phyloP scores from a whole-genome alignment of 2,797 vertebrate species.

The Gadopsis marmoratus region DNA sequence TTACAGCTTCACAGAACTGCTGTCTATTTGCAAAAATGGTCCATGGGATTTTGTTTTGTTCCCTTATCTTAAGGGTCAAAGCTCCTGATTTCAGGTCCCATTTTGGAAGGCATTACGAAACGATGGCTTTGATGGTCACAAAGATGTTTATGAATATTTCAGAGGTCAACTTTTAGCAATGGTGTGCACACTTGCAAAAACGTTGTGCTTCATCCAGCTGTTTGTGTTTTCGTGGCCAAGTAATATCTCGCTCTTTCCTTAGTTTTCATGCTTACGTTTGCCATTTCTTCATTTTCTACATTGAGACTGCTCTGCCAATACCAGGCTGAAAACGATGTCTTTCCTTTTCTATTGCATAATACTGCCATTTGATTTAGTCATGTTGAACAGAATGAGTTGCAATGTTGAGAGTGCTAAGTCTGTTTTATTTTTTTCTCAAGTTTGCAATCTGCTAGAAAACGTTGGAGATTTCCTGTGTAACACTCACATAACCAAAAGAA shows the following conservation, averaged over 20 bases:
- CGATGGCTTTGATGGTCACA: conserved; percentile 56
- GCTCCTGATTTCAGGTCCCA: conserved; percentile 46
- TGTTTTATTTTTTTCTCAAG: conserved; percentile 74
- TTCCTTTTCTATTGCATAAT: conserved; percentile 80
- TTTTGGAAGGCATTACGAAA: conserved; percentile 70
- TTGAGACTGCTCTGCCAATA: conserved; percentile 67
- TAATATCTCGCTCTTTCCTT: conserved; percentile 33
- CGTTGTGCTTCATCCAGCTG: conserved; percentile 64
- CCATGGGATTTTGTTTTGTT: conserved; percentile 59
- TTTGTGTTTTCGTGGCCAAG: conserved; percentile 57
- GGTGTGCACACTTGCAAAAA: conserved; percentile 66
- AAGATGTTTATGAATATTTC: conserved; percentile 75
- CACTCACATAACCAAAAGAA: conserved; percentile 71
- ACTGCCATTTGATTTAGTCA: conserved; percentile 82
- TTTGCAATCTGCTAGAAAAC: conserved; percentile 47
- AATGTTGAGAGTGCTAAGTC: conserved; percentile 81
- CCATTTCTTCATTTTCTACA: conserved; percentile 59
- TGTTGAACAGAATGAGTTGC: conserved; percentile 72
- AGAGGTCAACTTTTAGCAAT: conserved; percentile 63
- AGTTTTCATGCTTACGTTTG: conserved; percentile 27
- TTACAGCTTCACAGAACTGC: conserved; percentile 77
- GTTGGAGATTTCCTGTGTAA: conserved; percentile 42
- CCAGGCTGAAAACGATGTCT: conserved; percentile 74
- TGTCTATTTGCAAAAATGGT: conserved; percentile 65
- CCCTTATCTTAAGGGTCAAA: conserved; percentile 45